A percentile compares a stretch with the other conserved stretches of the same genome.
Conservation (phyloP, 2,797 vertebrate genomes). For the Anabacerthia variegaticeps region DNA sequence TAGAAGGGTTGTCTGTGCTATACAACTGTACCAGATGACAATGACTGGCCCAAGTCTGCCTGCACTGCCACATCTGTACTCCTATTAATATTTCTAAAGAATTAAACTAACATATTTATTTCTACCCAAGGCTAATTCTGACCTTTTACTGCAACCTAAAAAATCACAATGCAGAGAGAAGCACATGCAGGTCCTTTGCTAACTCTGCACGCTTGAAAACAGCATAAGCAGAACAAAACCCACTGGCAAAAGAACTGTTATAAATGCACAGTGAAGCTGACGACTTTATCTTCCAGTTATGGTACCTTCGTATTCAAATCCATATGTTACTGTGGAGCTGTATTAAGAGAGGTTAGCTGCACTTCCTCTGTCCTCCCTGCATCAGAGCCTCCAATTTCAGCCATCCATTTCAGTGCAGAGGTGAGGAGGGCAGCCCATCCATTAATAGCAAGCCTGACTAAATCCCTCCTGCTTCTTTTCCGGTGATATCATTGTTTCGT, state of each 20-base stretch:
- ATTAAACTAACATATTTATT: not conserved
- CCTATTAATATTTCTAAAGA: not conserved
- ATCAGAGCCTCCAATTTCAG: not conserved
- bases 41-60: not conserved
- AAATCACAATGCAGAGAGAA: not conserved
- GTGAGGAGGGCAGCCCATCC: not conserved
- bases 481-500: conserved; percentile 12
- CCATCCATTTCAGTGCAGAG: not conserved
- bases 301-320: not conserved
- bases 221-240: not conserved
- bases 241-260: not conserved
- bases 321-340: not conserved
- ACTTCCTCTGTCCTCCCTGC: fast-evolving
- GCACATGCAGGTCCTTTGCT: not conserved
- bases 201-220: not conserved
- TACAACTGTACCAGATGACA: not conserved
- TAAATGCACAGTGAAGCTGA: not conserved
- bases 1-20: not conserved
- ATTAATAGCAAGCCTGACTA: not conserved
- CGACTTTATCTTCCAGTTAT: not conserved
- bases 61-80: fast-evolving
- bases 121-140: not conserved
- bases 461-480: conserved; percentile 21
- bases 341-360: not conserved
- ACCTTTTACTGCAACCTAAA: not conserved